A percentile compares a stretch with the other conserved stretches of the same genome.
phyloP scores from a whole-genome alignment of 2,888 invertebrate genomes.

The Silvanus unidentatus region DNA sequence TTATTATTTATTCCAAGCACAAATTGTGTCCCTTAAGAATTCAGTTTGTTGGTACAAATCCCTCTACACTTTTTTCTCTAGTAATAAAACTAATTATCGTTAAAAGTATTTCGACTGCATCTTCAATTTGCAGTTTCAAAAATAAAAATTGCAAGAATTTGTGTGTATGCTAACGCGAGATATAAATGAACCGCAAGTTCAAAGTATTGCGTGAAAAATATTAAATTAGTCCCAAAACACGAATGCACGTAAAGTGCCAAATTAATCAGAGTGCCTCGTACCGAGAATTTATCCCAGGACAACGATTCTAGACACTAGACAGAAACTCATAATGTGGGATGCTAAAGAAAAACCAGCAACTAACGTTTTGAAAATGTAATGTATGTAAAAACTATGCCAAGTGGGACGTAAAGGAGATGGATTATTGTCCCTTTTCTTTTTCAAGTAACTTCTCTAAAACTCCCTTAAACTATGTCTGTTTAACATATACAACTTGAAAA shows the following conservation, averaged over 20 bases:
- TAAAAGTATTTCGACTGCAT: no score
- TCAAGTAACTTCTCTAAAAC: not conserved
- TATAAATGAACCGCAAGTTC: no score
- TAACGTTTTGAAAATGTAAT: conserved; percentile 1
- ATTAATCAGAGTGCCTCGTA: conserved; percentile 21
- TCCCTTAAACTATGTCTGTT: conserved; percentile 10
- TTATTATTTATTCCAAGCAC: conserved; percentile 1
- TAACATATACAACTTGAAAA: conserved; percentile 8
- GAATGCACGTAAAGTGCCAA: conserved; percentile 6
- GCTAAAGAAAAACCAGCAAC: not conserved
- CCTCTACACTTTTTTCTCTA: no score
- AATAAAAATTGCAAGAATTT: no score
- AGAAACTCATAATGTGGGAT: conserved; percentile 10
- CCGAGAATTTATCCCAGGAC: conserved; percentile 16
- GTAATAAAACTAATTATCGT: no score
- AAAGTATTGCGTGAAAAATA: no score
- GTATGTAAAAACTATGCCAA: conserved; percentile 11
- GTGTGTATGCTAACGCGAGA: no score
- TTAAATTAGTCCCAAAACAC: no score
- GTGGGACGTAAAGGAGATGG: conserved; percentile 9
- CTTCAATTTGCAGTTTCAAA: no score
- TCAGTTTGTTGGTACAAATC: not conserved
- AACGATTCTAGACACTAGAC: conserved; percentile 13
- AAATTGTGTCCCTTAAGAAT: not conserved
- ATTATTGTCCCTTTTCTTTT: conserved; percentile 8